phyloP scores from a whole-genome alignment of 2,888 invertebrate genomes.

The Caenorhabditis afra region DNA sequence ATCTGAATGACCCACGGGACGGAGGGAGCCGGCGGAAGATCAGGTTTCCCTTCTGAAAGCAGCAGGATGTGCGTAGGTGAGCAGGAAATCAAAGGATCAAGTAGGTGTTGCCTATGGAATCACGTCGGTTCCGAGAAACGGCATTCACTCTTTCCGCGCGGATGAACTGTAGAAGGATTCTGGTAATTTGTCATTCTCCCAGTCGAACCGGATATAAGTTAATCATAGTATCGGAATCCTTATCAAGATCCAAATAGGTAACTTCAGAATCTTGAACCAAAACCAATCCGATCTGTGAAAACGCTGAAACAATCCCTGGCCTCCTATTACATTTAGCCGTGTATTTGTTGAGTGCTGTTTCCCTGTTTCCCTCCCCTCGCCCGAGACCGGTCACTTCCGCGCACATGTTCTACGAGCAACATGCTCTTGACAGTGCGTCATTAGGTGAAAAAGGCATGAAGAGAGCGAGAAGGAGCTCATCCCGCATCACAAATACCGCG shows the following conservation, averaged over 20 bases:
- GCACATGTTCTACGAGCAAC: conserved; percentile 36
- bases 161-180: too few species aligned
- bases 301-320: too few species aligned
- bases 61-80: conserved; percentile 16
- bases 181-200: too few species aligned
- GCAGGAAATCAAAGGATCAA: conserved; percentile 26
- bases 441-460: conserved; percentile 12
- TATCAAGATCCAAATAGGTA: too few species aligned
- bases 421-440: conserved; percentile 35
- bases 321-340: conserved; percentile 1
- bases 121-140: too few species aligned
- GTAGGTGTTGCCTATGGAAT: not conserved
- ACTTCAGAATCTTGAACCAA: too few species aligned
- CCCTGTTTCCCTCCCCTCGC: not conserved
- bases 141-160: too few species aligned
- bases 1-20: conserved; percentile 25
- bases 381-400: conserved; percentile 13
- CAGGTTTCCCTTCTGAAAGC: conserved; percentile 11
- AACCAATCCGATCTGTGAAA: too few species aligned
- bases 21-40: conserved; percentile 2
- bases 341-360: conserved; percentile 23
- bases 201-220: too few species aligned
- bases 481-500: too few species aligned
- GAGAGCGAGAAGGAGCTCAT: not conserved
- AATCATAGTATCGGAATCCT: too few species aligned